Base-by-base conservation (phyloP, 2,113 vertebrate genomes). In the Smithornis capensis region DNA sequence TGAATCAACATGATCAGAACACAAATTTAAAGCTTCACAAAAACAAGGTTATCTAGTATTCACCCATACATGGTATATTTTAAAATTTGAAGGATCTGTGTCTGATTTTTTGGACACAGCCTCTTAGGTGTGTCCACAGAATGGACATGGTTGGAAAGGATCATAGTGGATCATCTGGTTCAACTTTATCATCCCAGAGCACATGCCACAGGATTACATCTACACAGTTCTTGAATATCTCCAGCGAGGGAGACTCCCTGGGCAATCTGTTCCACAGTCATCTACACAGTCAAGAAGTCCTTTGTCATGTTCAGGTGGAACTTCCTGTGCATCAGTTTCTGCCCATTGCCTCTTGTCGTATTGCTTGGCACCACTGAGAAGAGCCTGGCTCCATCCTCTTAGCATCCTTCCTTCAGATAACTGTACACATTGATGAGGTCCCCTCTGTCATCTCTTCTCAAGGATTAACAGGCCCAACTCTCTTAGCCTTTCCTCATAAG, bases 141-240 rank as follows among this genome's bases (percentile, higher is more conserved):
- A 64, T 57, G 31, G 18, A 18, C 45, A 15, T 0, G 0, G 35
- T 14, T 50, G 7, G 22, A 71, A 73, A 25, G 11, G 16, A 56
- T 14, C 19, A 31, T 3, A 25, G 10, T 31, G n/a, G 31, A 7
- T 49, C 19, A 40, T 40, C 55, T 63, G 25, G 31, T 73, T 14
- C 25, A 73, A 37, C 7, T 31, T 50, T 27, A 8, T 57, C 50
- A 80, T 73, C 31, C 44, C 21, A 37, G 18, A 50, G 11, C 19
- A 57, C 22, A 65, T 44, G 7, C 37, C 37, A 65, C 14, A 65
- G 18, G 56, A 50, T 6, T 73, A 10, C 18, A 12, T 17, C 18
- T 18, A 33, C 17, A 37, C 4, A 31, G 31, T 50, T 64, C 50
- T 31, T 80, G 17, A 73, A 31, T 73, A 73, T 65, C 63, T 31